phyloP scores from a whole-genome alignment of 2,888 invertebrate genomes.

The Sinhomidia bicolor region DNA sequence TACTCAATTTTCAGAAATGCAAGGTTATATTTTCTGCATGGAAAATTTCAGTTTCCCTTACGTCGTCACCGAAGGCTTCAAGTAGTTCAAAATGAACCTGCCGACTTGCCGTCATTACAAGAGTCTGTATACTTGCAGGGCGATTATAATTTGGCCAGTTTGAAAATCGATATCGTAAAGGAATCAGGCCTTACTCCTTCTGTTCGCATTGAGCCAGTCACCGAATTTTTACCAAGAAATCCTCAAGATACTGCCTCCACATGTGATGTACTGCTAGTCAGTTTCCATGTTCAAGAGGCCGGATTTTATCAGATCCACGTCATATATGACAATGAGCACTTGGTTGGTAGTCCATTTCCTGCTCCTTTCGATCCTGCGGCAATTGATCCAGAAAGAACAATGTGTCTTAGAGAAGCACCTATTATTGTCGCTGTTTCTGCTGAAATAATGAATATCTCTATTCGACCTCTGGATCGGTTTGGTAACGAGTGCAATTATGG shows the following conservation, averaged over 20 bases:
- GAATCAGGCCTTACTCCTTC: constrained; percentile 46
- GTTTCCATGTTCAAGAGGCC: constrained; percentile 82
- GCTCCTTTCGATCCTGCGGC: constrained; percentile 82
- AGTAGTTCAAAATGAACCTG: constrained; percentile 68
- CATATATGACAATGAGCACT: constrained; percentile 82
- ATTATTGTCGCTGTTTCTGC: constrained; percentile 72
- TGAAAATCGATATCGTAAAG: constrained; percentile 76
- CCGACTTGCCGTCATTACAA: constrained; percentile 68
- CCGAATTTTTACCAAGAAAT: constrained; percentile 81
- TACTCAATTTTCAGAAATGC: not conserved
- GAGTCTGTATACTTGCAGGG: constrained; percentile 68
- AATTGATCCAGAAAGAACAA: constrained; percentile 76
- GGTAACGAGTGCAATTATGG: constrained; percentile 78
- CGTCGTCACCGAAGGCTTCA: constrained; percentile 69
- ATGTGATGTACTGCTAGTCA: constrained; percentile 82
- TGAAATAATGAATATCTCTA: constrained; percentile 66
- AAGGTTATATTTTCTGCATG: not conserved
- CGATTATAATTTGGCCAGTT: constrained; percentile 68
- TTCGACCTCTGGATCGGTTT: constrained; percentile 77
- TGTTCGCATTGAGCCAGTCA: constrained; percentile 81
- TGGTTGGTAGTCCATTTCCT: constrained; percentile 83
- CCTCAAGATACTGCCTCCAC: constrained; percentile 80
- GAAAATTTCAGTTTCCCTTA: constrained; percentile 64
- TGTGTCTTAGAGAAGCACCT: constrained; percentile 76
- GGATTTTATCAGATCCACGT: constrained; percentile 83